Conservation (phyloP, 2,888 invertebrate genomes). For the Ceraclea dissimilis region DNA sequence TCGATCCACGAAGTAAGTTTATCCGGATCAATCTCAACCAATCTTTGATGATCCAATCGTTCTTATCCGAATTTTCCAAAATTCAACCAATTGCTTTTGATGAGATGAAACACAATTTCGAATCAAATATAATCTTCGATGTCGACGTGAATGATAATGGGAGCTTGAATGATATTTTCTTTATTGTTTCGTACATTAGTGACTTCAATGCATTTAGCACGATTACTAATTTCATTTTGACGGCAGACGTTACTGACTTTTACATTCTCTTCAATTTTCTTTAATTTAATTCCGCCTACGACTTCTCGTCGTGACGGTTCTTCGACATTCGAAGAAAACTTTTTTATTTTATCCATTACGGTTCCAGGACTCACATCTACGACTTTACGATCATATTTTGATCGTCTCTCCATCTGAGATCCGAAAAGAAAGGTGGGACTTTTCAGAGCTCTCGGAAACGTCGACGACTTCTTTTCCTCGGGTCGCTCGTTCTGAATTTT, state of each 20-base stretch:
- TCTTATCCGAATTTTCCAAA: no score
- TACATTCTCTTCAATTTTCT: neutral
- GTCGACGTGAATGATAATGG: conserved; percentile 21
- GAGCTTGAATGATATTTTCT: conserved; percentile 1
- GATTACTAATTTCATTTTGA: no score
- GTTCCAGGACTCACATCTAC: conserved; percentile 31
- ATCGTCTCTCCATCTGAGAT: neutral
- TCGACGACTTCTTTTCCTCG: conserved; percentile 5
- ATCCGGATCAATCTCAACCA: no score
- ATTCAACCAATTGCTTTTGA: no score
- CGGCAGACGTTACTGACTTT: neutral
- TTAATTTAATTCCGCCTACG: neutral
- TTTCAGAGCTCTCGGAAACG: conserved; percentile 11
- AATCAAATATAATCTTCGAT: conserved; percentile 23
- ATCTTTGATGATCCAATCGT: no score
- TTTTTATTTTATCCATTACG: conserved; percentile 44
- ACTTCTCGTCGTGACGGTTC: neutral
- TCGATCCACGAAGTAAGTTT: no score
- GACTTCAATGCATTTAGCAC: neutral
- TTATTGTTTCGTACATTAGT: neutral
- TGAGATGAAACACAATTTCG: no score
- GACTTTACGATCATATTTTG: neutral
- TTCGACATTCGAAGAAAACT: conserved; percentile 29
- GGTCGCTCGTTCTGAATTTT: neutral
- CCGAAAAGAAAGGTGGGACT: neutral